Percentiles rank a stretch among this genome's conserved stretches.
Conservation (phyloP, 2,797 vertebrate species). For the Xenentodon cancila region DNA sequence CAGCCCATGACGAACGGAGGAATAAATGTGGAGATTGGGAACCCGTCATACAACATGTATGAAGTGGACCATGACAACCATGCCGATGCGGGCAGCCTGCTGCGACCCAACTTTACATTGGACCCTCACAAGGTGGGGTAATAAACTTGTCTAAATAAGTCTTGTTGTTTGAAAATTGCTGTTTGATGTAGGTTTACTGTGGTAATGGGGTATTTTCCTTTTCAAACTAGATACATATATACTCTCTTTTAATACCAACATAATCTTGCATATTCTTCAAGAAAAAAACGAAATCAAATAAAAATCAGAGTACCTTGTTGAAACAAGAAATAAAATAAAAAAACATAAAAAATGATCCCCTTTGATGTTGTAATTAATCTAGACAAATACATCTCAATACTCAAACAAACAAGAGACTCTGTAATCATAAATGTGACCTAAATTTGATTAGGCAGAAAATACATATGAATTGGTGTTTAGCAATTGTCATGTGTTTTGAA, state of each 20-base stretch:
- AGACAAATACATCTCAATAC: slow-evolving; percentile 2
- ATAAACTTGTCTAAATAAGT: too few species aligned
- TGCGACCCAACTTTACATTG: slow-evolving; percentile 93
- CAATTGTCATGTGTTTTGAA: not conserved
- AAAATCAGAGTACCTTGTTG: too few species aligned
- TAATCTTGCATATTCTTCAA: too few species aligned
- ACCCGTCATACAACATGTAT: slow-evolving; percentile 99
- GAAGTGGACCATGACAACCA: slow-evolving; percentile 96
- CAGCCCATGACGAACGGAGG: slow-evolving; percentile 98
- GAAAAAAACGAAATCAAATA: too few species aligned
- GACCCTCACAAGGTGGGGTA: slow-evolving; percentile 92
- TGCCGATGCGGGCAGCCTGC: slow-evolving; percentile 89
- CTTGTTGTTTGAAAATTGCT: not conserved
- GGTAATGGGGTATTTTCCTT: not conserved
- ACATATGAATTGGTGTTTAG: not conserved
- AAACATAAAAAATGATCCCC: too few species aligned
- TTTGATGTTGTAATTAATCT: not conserved
- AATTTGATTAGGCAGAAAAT: slow-evolving; percentile 2
- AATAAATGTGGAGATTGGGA: slow-evolving; percentile 98
- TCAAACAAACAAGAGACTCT: not conserved
- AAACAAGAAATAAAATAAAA: too few species aligned
- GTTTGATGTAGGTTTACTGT: not conserved
- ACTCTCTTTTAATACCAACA: too few species aligned
- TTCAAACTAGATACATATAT: not conserved
- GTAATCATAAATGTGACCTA: not conserved